These are phyloP conservation scores for Campopleginae sp. DNA, from an alignment of 2,888 invertebrate species.

Conservation along the genomic window DNA sequence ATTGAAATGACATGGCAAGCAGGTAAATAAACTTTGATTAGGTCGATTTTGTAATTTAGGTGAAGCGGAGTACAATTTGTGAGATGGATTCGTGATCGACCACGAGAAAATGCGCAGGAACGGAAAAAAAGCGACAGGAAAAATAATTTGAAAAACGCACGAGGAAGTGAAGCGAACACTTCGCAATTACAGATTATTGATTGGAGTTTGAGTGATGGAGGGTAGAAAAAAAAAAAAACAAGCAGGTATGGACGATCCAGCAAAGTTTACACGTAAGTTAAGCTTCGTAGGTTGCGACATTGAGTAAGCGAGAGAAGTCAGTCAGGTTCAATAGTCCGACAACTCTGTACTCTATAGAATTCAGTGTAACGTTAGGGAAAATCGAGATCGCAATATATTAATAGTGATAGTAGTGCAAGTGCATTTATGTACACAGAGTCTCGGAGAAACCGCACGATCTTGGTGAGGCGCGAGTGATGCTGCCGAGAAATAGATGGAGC, in stretches of 20 bases:
- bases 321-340: conserved; percentile 64
- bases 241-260: not conserved
- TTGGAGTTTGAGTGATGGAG: not conserved
- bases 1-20: not conserved
- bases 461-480: conserved; percentile 41
- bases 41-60: not conserved
- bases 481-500: conserved; percentile 35
- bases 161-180: no score
- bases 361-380: not conserved
- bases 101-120: no score
- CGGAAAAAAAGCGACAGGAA: no score
- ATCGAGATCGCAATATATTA: conserved; percentile 37
- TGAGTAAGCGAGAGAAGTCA: conserved; percentile 44
- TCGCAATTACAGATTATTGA: no score
- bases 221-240: not conserved
- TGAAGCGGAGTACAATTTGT: no score
- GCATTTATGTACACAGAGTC: conserved; percentile 8
- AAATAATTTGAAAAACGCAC: no score
- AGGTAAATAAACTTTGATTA: not conserved
- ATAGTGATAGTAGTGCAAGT: conserved; percentile 31
- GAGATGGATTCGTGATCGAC: no score
- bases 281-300: conserved; percentile 38
- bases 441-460: conserved; percentile 48
- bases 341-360: not conserved
- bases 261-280: not conserved